These are phyloP conservation scores for Parapristionchus giblindavisi DNA, from an alignment of 2,888 invertebrate genomes.

Conservation along the genomic window DNA sequence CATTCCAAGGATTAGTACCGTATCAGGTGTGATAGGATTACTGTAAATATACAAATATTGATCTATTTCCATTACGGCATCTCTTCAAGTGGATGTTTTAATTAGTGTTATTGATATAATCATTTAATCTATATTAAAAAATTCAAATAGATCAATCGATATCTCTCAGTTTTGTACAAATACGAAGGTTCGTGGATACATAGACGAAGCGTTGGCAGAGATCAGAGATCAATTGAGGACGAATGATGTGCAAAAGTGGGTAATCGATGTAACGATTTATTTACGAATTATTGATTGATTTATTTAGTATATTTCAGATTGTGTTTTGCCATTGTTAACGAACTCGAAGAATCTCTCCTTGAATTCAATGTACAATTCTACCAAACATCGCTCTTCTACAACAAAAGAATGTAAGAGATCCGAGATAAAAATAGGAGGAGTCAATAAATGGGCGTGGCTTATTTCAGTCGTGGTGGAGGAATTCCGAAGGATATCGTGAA, in stretches of 20 bases:
- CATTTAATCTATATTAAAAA: too few relatives aligned
- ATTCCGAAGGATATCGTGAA: background rate
- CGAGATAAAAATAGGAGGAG: background rate
- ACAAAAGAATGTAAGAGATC: constrained; percentile 6
- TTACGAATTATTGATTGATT: too few relatives aligned
- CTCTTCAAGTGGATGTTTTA: too few relatives aligned
- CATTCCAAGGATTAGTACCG: background rate
- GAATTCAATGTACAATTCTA: constrained; percentile 7
- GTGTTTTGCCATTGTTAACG: constrained; percentile 25
- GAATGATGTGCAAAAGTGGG: background rate
- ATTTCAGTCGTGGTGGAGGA: background rate
- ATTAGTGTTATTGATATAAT: too few relatives aligned
- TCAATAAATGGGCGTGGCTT: background rate
- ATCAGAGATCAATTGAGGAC: constrained; percentile 16
- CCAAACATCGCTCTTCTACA: constrained; percentile 20
- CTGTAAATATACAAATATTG: too few relatives aligned
- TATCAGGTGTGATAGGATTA: too few relatives aligned
- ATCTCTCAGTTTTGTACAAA: constrained; percentile 11
- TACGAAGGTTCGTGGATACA: constrained; percentile 16
- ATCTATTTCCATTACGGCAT: too few relatives aligned
- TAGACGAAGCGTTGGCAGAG: constrained; percentile 10
- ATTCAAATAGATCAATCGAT: too few relatives aligned
- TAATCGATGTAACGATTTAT: too few relatives aligned
- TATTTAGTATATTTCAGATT: background rate
- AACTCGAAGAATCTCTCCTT: constrained; percentile 19